Conservation (phyloP, 2,888 invertebrate species). For the Anticlea derivata region DNA sequence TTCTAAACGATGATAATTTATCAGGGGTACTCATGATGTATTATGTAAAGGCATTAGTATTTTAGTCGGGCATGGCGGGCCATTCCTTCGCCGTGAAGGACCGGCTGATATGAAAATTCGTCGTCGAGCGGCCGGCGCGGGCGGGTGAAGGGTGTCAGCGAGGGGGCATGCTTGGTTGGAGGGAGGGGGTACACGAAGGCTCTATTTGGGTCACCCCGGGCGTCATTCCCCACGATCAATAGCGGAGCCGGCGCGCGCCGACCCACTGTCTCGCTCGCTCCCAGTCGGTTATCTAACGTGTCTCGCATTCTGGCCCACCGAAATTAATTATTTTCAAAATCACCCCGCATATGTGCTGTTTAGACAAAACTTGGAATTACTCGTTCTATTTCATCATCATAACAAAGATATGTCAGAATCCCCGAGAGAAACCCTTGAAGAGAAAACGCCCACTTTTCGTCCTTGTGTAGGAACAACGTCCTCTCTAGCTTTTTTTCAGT, state of each 20-base stretch:
- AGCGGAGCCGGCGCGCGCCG: slow-evolving; percentile 78
- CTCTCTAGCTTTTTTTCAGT: slow-evolving; percentile 31
- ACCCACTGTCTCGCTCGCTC: slow-evolving; percentile 61
- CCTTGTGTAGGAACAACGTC: slow-evolving; percentile 21
- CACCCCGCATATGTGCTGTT: slow-evolving; percentile 58
- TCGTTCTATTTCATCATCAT: slow-evolving; percentile 31
- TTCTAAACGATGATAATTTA: slow-evolving; percentile 56
- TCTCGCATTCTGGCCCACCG: slow-evolving; percentile 72
- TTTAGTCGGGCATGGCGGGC: slow-evolving; percentile 58
- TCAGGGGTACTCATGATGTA: slow-evolving; percentile 55
- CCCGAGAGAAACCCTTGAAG: slow-evolving; percentile 16
- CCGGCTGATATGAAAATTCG: slow-evolving; percentile 82
- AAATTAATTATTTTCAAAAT: slow-evolving; percentile 77
- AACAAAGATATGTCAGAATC: slow-evolving; percentile 27
- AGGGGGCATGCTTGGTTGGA: slow-evolving; percentile 51
- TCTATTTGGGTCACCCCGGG: slow-evolving; percentile 84
- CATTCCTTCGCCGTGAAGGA: slow-evolving; percentile 71
- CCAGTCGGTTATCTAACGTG: slow-evolving; percentile 76
- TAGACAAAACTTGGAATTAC: slow-evolving; percentile 50
- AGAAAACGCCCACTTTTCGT: slow-evolving; percentile 31
- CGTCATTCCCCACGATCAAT: slow-evolving; percentile 81
- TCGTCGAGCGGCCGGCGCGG: slow-evolving; percentile 62
- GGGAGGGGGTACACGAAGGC: slow-evolving; percentile 71
- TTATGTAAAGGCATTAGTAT: slow-evolving; percentile 70
- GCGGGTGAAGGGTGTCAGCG: slow-evolving; percentile 52